Evolutionary conservation across 2,797 vertebrate species (phyloP).

Genomic region (Phrynocephalus guinanensis): DNA sequence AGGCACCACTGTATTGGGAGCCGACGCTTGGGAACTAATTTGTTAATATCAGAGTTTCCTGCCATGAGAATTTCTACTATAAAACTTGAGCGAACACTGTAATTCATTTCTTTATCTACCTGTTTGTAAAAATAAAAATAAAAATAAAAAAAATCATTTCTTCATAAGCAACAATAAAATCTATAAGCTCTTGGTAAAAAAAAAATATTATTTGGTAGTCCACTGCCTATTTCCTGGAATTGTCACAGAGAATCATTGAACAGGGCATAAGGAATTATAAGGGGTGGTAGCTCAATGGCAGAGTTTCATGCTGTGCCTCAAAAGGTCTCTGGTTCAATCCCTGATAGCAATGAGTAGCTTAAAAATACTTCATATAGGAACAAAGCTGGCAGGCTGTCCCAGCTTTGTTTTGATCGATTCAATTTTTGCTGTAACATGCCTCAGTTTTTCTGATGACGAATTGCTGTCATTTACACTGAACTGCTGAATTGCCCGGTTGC

Average conservation of each 20-base stretch:
- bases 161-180: not conserved
- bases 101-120: conserved; percentile 37
- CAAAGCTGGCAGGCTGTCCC: no score
- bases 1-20: conserved; percentile 1
- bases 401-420: no score
- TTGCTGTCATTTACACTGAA: no score
- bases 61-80: conserved; percentile 45
- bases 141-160: no score
- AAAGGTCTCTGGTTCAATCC: not conserved
- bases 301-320: not conserved
- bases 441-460: no score
- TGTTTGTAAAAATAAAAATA: not conserved
- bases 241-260: not conserved
- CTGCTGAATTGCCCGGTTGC: no score
- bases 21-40: conserved; percentile 26
- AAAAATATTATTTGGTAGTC: not conserved
- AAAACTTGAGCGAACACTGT: conserved; percentile 21
- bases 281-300: not conserved
- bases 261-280: not conserved
- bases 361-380: not conserved
- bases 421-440: no score
- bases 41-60: conserved; percentile 49
- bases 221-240: not conserved
- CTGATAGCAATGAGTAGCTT: not conserved
- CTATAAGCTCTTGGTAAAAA: not conserved